These are phyloP conservation scores for Pseudomyrmex dendroicus DNA, from an alignment of 1,140 invertebrate genomes.

Conservation along the genomic window DNA sequence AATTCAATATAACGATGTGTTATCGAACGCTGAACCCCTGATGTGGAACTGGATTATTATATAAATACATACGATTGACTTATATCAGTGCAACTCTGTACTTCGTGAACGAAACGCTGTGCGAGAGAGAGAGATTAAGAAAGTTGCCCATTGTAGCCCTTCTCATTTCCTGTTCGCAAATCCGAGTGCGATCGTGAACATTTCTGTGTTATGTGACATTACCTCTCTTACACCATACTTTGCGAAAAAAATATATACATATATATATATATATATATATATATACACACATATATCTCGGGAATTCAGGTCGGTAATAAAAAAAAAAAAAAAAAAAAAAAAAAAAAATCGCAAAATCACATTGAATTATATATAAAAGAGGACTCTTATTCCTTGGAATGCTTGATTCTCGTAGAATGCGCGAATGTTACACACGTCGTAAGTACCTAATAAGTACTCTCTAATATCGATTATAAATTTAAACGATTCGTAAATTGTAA, in stretches of 20 bases:
- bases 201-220: not conserved
- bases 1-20: not conserved
- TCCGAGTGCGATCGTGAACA: not conserved
- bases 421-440: conserved; percentile 35
- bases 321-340: not conserved
- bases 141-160: not conserved
- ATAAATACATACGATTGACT: not conserved
- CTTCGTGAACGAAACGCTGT: not conserved
- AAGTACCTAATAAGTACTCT: conserved; percentile 11
- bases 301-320: conserved; percentile 15
- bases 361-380: not conserved
- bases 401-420: conserved; percentile 52
- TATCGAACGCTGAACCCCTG: not conserved
- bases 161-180: not conserved
- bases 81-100: not conserved
- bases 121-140: not conserved
- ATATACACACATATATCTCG: not conserved
- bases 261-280: no score
- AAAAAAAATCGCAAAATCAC: conserved; percentile 46
- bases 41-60: no score
- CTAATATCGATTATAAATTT: conserved; percentile 32
- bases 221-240: not conserved
- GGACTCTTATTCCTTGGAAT: not conserved
- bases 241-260: not conserved
- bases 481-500: conserved; percentile 28